Conservation (phyloP, 1,140 invertebrate species). For the Drosophila sturtevanti region DNA sequence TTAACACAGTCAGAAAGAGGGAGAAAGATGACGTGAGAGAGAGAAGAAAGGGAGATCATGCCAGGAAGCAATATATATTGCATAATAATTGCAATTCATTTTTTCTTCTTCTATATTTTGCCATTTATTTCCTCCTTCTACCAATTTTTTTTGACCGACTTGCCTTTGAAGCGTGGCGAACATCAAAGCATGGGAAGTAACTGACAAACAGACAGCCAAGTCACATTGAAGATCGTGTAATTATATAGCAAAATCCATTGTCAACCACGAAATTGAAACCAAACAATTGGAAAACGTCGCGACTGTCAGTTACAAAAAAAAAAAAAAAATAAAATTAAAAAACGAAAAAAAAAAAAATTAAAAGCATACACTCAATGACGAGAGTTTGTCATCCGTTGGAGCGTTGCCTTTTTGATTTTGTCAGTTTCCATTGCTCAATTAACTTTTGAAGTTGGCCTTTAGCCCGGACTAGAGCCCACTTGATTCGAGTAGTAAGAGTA, state of each 20-base stretch:
- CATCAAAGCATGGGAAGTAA: conserved; percentile 65
- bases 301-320: conserved; percentile 44
- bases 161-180: conserved; percentile 75
- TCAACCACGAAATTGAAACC: conserved; percentile 78
- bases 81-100: conserved; percentile 67
- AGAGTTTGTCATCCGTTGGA: conserved; percentile 39
- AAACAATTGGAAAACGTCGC: conserved; percentile 67
- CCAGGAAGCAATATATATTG: conserved; percentile 68
- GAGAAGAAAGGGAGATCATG: not conserved
- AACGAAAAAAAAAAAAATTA: conserved; percentile 35
- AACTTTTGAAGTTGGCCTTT: conserved; percentile 63
- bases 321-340: conserved; percentile 16
- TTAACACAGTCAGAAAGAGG: conserved; percentile 39
- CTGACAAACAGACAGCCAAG: conserved; percentile 16
- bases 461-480: conserved; percentile 29
- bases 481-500: not conserved
- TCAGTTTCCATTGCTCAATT: conserved; percentile 58
- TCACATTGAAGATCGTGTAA: conserved; percentile 75
- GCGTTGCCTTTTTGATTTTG: conserved; percentile 29
- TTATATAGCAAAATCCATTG: conserved; percentile 78
- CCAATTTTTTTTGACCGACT: conserved; percentile 50
- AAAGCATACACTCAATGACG: conserved; percentile 40
- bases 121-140: conserved; percentile 22
- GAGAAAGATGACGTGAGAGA: not conserved
- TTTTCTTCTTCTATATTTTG: conserved; percentile 21